These are phyloP conservation scores for Agrypnus murinus DNA, from an alignment of 2,888 invertebrate genomes.

Conservation along the genomic window DNA sequence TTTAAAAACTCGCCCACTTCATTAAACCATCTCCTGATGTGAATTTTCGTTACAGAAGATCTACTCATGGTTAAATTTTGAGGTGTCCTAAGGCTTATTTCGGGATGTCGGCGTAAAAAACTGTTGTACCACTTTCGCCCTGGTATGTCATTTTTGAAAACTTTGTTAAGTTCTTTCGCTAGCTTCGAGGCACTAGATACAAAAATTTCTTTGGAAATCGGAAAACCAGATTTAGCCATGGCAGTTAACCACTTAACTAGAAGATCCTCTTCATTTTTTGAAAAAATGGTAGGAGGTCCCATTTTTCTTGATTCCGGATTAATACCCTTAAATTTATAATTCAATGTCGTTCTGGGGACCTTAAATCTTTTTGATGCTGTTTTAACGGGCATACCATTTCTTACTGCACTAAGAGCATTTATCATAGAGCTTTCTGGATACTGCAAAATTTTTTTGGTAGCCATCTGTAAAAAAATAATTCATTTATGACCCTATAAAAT, in stretches of 20 bases:
- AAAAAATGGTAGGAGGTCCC: constrained; percentile 32
- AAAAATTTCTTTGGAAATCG: constrained; percentile 2
- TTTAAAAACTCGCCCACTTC: constrained; percentile 56
- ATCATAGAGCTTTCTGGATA: constrained; percentile 47
- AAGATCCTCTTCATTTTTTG: background rate
- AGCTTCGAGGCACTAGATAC: background rate
- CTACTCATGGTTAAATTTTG: constrained; percentile 38
- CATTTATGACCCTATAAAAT: no score
- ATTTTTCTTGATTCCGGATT: constrained; percentile 24
- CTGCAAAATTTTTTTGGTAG: background rate
- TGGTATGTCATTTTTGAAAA: background rate
- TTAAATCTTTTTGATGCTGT: constrained; percentile 53
- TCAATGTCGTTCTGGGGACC: constrained; percentile 52
- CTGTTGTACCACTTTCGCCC: background rate
- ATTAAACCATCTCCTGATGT: constrained; percentile 60
- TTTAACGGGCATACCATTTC: constrained; percentile 44
- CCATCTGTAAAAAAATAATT: background rate
- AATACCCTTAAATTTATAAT: constrained; percentile 49
- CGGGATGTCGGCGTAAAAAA: constrained; percentile 22
- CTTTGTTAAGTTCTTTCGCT: background rate
- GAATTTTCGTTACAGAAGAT: constrained; percentile 57
- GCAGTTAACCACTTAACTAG: background rate
- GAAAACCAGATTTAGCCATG: constrained; percentile 1
- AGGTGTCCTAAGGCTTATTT: constrained; percentile 49
- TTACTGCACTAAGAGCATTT: constrained; percentile 47